Evolutionary conservation across 1,140 invertebrate genomes (phyloP).

Genomic region (Drosophila nikananu): DNA sequence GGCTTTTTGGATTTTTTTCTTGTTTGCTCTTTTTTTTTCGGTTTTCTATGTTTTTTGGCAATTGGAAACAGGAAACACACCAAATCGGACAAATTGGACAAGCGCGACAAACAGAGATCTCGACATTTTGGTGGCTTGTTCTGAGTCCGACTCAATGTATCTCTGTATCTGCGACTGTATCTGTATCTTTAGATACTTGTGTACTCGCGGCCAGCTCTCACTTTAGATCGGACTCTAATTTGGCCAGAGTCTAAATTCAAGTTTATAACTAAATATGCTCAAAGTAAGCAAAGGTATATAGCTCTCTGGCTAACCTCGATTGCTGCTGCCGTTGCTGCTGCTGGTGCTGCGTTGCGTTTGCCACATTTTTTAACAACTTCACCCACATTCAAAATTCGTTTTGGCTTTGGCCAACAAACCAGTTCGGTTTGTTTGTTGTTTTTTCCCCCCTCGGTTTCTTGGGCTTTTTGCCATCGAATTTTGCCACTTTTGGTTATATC

Average conservation of each 20-base stretch:
- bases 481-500: conserved; percentile 41
- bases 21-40: neutral
- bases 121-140: conserved; percentile 50
- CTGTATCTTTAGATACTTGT: conserved; percentile 16
- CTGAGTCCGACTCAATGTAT: conserved; percentile 23
- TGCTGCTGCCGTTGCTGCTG: conserved; percentile 19
- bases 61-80: conserved; percentile 58
- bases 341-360: conserved; percentile 56
- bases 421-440: conserved; percentile 60
- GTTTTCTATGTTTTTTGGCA: conserved; percentile 27
- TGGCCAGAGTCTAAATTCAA: conserved; percentile 75
- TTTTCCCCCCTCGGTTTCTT: conserved; percentile 8
- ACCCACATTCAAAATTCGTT: conserved; percentile 82
- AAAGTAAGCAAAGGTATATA: conserved; percentile 31
- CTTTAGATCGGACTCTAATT: conserved; percentile 59
- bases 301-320: conserved; percentile 70
- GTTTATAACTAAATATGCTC: conserved; percentile 80
- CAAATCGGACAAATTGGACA: conserved; percentile 57
- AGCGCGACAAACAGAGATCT: conserved; percentile 54
- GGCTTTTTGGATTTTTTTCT: neutral
- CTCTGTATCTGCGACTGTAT: conserved; percentile 15
- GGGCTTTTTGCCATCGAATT: conserved; percentile 41
- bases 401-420: conserved; percentile 73
- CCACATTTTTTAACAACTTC: conserved; percentile 80
- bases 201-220: conserved; percentile 25